Percentiles rank a stretch among this genome's conserved stretches.
Evolutionary conservation across 2,113 vertebrate genomes (phyloP).

Genomic region (Mola mola): DNA sequence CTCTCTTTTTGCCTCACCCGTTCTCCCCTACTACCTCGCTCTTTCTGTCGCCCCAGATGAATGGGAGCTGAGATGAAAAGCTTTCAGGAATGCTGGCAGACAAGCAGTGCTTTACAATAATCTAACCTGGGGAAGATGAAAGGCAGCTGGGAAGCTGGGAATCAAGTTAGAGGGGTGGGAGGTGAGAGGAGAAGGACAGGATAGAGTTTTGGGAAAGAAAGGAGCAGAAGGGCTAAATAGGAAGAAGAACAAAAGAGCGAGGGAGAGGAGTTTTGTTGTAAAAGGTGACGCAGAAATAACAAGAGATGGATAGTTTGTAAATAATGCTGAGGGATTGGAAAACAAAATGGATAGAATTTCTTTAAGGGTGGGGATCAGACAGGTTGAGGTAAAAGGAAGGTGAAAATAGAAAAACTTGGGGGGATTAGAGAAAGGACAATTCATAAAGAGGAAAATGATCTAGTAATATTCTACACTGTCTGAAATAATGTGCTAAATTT

Average conservation of each 20-base stretch:
- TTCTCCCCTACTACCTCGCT: slow-evolving; percentile 16
- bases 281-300: slow-evolving; percentile 7
- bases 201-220: slow-evolving; percentile 60
- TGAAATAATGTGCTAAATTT: too few relatives aligned
- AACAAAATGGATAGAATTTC: slow-evolving; percentile 8
- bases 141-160: slow-evolving; percentile 71
- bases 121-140: slow-evolving; percentile 81
- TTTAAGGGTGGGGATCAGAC: slow-evolving; percentile 3
- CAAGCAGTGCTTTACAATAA: slow-evolving; percentile 81
- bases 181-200: slow-evolving; percentile 59
- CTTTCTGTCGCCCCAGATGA: slow-evolving; percentile 73
- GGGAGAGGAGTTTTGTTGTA: slow-evolving; percentile 12
- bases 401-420: neutral
- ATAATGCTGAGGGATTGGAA: slow-evolving; percentile 18
- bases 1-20: slow-evolving; percentile 18
- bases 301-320: slow-evolving; percentile 35
- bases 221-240: slow-evolving; percentile 19
- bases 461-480: too few relatives aligned
- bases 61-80: slow-evolving; percentile 78
- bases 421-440: neutral
- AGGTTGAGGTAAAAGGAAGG: neutral
- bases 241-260: slow-evolving; percentile 25
- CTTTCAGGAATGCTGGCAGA: slow-evolving; percentile 82
- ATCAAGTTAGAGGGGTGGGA: slow-evolving; percentile 43
- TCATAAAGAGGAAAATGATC: too few relatives aligned